Conservation (phyloP, 1,140 invertebrate species). For the Euwallacea similis region DNA sequence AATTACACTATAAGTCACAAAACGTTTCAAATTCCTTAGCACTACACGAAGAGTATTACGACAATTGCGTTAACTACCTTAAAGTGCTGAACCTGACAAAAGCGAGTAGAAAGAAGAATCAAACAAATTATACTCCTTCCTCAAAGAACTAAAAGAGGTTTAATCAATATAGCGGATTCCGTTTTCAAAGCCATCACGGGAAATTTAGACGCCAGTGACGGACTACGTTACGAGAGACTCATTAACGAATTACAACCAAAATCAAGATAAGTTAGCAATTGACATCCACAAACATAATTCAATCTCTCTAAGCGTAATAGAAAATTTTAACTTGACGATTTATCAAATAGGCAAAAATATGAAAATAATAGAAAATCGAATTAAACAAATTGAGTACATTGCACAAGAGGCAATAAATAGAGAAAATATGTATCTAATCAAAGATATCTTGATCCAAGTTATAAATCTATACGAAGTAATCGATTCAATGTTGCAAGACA, state of each 20-base stretch:
- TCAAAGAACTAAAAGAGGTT: slow-evolving; percentile 42
- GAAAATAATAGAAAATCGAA: neutral
- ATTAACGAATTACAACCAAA: slow-evolving; percentile 22
- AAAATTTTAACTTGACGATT: slow-evolving; percentile 5
- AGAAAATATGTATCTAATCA: neutral
- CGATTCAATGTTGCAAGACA: slow-evolving; percentile 10
- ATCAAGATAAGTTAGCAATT: slow-evolving; percentile 11
- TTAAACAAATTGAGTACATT: neutral
- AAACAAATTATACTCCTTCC: slow-evolving; percentile 40
- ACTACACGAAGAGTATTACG: neutral
- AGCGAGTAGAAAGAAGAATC: slow-evolving; percentile 30
- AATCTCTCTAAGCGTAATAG: slow-evolving; percentile 5
- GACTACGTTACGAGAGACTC: slow-evolving; percentile 40
- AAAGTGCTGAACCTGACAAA: neutral
- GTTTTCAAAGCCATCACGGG: slow-evolving; percentile 42
- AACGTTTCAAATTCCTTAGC: neutral
- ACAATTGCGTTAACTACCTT: neutral
- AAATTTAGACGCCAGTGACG: slow-evolving; percentile 32
- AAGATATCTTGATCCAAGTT: slow-evolving; percentile 10
- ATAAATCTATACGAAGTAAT: slow-evolving; percentile 15
- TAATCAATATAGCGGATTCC: slow-evolving; percentile 45
- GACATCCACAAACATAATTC: slow-evolving; percentile 12
- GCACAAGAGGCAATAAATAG: neutral
- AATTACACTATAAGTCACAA: slow-evolving; percentile 10
- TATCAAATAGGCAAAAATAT: neutral